Conservation (phyloP, 2,797 vertebrate species). For the Austrolebias charrua region DNA sequence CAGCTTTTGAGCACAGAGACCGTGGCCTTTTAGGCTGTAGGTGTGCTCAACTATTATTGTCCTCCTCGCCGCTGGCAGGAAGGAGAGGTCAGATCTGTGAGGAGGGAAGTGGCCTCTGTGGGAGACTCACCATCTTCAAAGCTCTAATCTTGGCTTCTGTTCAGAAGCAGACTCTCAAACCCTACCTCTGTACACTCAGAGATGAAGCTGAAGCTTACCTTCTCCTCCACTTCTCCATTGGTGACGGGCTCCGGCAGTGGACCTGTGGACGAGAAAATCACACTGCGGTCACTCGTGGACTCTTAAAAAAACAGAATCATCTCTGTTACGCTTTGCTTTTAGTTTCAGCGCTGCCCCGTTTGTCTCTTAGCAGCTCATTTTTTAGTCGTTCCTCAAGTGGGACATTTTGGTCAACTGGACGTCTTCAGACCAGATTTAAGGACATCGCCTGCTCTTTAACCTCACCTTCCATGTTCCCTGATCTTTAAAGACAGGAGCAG, state of each 20-base stretch:
- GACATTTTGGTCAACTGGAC: too few species aligned
- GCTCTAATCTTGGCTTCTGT: slow-evolving; percentile 21
- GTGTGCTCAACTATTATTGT: slow-evolving; percentile 27
- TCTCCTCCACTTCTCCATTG: slow-evolving; percentile 85
- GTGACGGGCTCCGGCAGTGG: slow-evolving; percentile 86
- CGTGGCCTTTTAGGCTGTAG: slow-evolving; percentile 11
- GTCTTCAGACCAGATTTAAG: background rate
- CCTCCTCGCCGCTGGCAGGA: slow-evolving; percentile 27
- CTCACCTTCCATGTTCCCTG: slow-evolving; percentile 58
- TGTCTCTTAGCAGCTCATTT: too few species aligned
- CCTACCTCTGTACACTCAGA: background rate
- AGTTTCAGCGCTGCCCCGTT: too few species aligned
- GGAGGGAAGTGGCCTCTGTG: slow-evolving; percentile 33
- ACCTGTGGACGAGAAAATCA: slow-evolving; percentile 73
- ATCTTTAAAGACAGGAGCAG: slow-evolving; percentile 18
- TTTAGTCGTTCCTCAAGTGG: too few species aligned
- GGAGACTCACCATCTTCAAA: slow-evolving; percentile 24
- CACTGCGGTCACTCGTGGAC: slow-evolving; percentile 21
- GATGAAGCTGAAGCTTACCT: slow-evolving; percentile 79
- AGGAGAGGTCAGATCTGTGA: slow-evolving; percentile 19
- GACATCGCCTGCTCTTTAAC: slow-evolving; percentile 5
- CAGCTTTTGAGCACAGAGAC: slow-evolving; percentile 11
- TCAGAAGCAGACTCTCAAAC: slow-evolving; percentile 16
- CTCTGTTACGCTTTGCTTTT: too few species aligned
- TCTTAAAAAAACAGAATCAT: background rate